Base-by-base conservation (phyloP, 2,113 vertebrate species). In the Cyanocitta stelleri region DNA sequence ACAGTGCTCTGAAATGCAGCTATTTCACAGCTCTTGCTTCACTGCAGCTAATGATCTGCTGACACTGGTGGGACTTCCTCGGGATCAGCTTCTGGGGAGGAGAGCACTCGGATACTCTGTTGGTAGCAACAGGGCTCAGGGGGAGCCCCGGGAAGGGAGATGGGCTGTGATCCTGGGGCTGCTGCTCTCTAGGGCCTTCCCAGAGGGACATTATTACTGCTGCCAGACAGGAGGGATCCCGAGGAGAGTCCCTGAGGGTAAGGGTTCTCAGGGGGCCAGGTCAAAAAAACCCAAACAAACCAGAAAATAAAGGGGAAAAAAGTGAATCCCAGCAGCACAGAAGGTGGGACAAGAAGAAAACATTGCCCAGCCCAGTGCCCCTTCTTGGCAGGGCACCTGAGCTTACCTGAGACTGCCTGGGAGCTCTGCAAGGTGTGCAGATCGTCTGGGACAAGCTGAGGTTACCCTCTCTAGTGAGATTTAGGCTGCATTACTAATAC, bases 1-100 rank as follows among this genome's bases (percentile, higher is more conserved):
- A 71, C 4, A 8, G 1, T 35, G 48, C 71, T 48, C 4, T 84
- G 79, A 92, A 94, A 95, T 88, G 85, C 84, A 87, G 96, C 93
- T 49, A 63, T 56, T 93, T 94, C 73, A 72, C 95, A 91, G 88
- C 15, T 92, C 93, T 79, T 91, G 88, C 93, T 82, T 97, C 94
- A 90, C 9, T 94, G 94, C 93, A 94, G 91, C 93, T 91, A 72
- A 93, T 79, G 96, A 95, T 85, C 93, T 94, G 93, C 93, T 97
- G 96, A 96, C 94, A 92, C 93, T 54, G 4, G 24, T 54, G 92
- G 96, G 95, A 95, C 37, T 52, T 92, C 62, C 37, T 73, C 0
- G 0, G 83, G 92, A 83, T 72, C 52, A 2, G 92, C 92, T 92
- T 17, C 95, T 93, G 90, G 75, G 59, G 71, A 91, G 82, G 90